Evolutionary conservation across 2,797 vertebrate genomes (phyloP).

Genomic region (Manis javanica): DNA sequence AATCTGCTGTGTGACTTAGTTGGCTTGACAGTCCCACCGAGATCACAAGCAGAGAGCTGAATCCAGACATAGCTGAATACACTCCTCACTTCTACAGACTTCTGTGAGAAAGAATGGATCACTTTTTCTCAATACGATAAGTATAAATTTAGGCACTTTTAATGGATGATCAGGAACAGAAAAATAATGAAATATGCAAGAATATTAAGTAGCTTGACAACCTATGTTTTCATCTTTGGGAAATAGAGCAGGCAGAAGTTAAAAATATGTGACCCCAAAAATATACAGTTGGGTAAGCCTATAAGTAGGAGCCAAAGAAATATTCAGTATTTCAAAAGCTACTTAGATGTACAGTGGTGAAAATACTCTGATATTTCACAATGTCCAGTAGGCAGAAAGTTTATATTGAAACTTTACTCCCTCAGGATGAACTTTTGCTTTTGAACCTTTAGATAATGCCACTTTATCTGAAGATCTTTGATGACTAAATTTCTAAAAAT

Average conservation of each 20-base stretch:
- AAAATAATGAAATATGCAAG: not conserved
- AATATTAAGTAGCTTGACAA: not conserved
- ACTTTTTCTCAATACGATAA: not conserved
- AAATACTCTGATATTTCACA: conserved; percentile 10
- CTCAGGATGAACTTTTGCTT: not conserved
- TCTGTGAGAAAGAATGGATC: not conserved
- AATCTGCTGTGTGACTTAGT: not conserved
- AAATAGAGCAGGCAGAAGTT: conserved; percentile 8
- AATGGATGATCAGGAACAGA: not conserved
- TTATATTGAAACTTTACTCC: not conserved
- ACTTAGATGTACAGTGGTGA: not conserved
- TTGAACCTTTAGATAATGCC: not conserved
- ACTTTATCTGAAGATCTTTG: not conserved
- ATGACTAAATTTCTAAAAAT: not conserved
- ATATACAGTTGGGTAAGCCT: not conserved
- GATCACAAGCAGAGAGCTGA: not conserved
- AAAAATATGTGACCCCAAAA: not conserved
- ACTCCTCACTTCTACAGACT: not conserved
- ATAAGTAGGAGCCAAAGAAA: not conserved
- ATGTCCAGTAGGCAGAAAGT: not conserved
- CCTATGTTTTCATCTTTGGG: conserved; percentile 24
- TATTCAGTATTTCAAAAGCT: not conserved
- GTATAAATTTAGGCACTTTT: not conserved
- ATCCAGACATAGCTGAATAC: not conserved
- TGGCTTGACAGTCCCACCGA: not conserved